Percentiles rank a stretch among this genome's conserved stretches.
These are phyloP conservation scores for Zygaena filipendulae DNA, from an alignment of 2,888 invertebrate genomes.

Conservation along the genomic window DNA sequence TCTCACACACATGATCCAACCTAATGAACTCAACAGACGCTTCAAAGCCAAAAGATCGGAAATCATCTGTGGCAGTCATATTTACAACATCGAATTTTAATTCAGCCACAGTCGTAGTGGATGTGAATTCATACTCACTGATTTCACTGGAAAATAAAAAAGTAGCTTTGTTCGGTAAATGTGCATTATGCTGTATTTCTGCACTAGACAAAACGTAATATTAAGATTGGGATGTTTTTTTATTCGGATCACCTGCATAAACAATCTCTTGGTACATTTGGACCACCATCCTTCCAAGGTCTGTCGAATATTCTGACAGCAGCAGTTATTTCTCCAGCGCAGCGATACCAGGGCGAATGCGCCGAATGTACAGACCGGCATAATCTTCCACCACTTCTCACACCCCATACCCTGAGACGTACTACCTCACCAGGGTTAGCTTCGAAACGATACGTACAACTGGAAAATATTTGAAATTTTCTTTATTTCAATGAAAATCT, in stretches of 20 bases:
- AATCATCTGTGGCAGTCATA: constrained; percentile 89
- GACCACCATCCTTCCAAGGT: constrained; percentile 71
- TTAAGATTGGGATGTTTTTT: background rate
- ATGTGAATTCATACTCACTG: constrained; percentile 76
- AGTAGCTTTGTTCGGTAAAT: constrained; percentile 25
- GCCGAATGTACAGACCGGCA: constrained; percentile 71
- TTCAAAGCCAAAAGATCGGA: constrained; percentile 85
- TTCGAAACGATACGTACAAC: constrained; percentile 89
- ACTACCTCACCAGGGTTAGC: constrained; percentile 85
- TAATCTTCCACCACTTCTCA: constrained; percentile 71
- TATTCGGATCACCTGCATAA: constrained; percentile 71
- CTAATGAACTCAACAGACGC: constrained; percentile 85
- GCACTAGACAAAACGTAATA: too few species aligned
- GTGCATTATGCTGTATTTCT: too few species aligned
- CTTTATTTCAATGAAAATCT: too few species aligned
- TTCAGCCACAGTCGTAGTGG: constrained; percentile 80
- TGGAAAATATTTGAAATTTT: constrained; percentile 46
- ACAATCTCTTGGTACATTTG: constrained; percentile 81
- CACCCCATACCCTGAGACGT: constrained; percentile 78
- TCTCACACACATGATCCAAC: constrained; percentile 75
- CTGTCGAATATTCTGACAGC: constrained; percentile 80
- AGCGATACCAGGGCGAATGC: constrained; percentile 76
- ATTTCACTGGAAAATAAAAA: constrained; percentile 43
- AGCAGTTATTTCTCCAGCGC: constrained; percentile 76
- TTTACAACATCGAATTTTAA: constrained; percentile 83